Base-by-base conservation (phyloP, 2,797 vertebrate genomes). In the Lophura swinhoii region DNA sequence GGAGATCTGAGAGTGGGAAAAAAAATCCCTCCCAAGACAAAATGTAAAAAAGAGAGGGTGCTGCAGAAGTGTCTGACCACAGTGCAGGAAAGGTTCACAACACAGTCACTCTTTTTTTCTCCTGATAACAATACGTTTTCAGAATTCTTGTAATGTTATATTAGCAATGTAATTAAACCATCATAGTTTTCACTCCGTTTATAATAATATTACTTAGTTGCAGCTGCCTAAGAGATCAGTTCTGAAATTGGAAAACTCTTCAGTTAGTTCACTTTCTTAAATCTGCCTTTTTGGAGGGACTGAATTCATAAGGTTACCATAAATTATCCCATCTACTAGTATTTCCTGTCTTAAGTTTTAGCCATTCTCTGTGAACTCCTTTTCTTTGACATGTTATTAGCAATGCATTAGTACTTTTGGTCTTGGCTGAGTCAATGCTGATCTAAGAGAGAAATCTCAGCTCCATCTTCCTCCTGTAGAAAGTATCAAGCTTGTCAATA, bases 161-260 rank as follows among this genome's bases (percentile, higher is more conserved):
- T 70, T 84, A 64, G 56, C 48, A 51, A 24, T 64, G 51, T 18
- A 70, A 49, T 73, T 82, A 91, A 87, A 46, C 53, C 23, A 43
- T 1, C 39, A 12, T 51, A 58, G 17, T 62, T 90, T 44, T 87
- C 35, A 51, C 26, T 55, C 26, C 12, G 10, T 80, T 80, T 81
- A 33, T 63, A 76, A 56, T 31, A 73, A 69, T 63, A 69, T 46
- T 44, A 46, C 26, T 71, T 68, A 9, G 28, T 49, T 77, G 62
- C 13, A 17, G 51, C 51, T 85, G 58, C 72, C 89, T 85, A 75
- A 89, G 37, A 89, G 12, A 80, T 58, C 10, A 62, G 39, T 83
- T 87, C 62, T 94, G 87, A 87, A 85, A 80, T 69, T 44, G 63
- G 46, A 83, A 92, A 85, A 10, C 5, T 69, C 49, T 85, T 79